Base-by-base conservation (phyloP, 2,797 vertebrate genomes). In the Chaetophractus vellerosus region DNA sequence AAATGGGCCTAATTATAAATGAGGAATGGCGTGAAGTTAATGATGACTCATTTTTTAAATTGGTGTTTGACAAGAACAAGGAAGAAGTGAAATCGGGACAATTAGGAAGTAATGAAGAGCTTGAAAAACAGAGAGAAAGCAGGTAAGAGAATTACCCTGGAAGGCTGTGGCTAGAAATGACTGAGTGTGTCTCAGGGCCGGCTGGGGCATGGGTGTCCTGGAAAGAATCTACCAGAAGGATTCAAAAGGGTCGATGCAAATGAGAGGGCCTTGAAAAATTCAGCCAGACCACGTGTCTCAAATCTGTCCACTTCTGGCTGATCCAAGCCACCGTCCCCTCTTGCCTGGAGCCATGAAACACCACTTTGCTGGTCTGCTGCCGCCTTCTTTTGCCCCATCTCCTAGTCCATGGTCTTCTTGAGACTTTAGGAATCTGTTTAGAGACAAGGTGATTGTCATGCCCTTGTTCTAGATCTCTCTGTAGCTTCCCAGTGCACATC, bases 1-100 rank as follows among this genome's bases (percentile, higher is more conserved):
- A 63, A 84, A 80, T 9, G 52, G 57, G 85, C 78, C 86, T 94
- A 57, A 76, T 96, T 94, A 83, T 94, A 95, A 94, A 91, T 59
- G 83, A 93, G 81, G 90, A 88, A 66, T 79, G 95, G 86, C 16
- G 0, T 81, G 82, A 78, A 90, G 91, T 66, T 91, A 92, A 66
- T 55, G 84, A 75, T 92, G 95, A 97, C 92, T 97, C 97, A 94
- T 71, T 93, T 92, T 92, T 92, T 75, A 96, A 97, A 97, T 82
- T 64, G 94, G 28, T 92, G 33, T 97, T 97, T 96, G 96, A 96
- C 86, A 88, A 94, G 92, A 94, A 95, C 94, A 95, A 95, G 90
- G 68, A 88, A 90, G 88, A 91, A 63, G 92, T 88, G 82, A 83
- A 87, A 80, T 85, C 64, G 41, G 92, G 79, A 89, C 94, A 24